A percentile compares a stretch with the other conserved stretches of the same genome.
These are phyloP conservation scores for Riptortus pedestris DNA, from an alignment of 1,140 invertebrate species.

Conservation along the genomic window DNA sequence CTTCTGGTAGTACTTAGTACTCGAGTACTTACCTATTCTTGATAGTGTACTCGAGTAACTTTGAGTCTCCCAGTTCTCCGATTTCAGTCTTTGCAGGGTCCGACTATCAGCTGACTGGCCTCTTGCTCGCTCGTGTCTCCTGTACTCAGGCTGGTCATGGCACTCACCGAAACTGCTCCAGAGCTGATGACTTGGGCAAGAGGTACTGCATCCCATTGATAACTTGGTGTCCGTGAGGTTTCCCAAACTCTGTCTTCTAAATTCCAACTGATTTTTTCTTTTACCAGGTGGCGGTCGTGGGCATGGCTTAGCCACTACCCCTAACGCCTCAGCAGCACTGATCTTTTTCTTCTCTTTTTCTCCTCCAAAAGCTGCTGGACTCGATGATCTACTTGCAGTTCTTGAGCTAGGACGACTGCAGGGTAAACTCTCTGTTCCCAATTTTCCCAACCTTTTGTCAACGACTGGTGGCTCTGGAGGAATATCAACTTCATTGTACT, in stretches of 20 bases:
- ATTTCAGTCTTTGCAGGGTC: constrained; percentile 24
- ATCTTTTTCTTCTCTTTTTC: constrained; percentile 28
- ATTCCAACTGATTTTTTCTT: constrained; percentile 28
- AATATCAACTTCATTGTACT: constrained; percentile 7
- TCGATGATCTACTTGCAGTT: constrained; percentile 30
- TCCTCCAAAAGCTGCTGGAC: constrained; percentile 28
- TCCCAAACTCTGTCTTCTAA: constrained; percentile 32
- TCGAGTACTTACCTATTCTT: constrained; percentile 27
- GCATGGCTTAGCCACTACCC: constrained; percentile 34
- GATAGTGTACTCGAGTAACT: constrained; percentile 29
- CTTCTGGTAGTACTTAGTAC: constrained; percentile 13
- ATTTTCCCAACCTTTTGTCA: constrained; percentile 16
- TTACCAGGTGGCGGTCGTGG: constrained; percentile 30
- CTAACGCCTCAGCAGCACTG: constrained; percentile 33
- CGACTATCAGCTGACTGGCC: constrained; percentile 31
- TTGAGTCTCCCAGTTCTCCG: constrained; percentile 26
- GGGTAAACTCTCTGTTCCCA: constrained; percentile 30
- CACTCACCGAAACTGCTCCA: constrained; percentile 31
- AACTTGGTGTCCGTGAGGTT: constrained; percentile 33
- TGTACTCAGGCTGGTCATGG: constrained; percentile 25
- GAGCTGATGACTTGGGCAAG: constrained; percentile 24
- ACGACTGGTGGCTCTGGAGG: not conserved
- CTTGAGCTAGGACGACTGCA: constrained; percentile 30
- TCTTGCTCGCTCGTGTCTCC: constrained; percentile 25
- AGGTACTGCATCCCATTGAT: constrained; percentile 29